Evolutionary conservation across 2,797 vertebrate species (phyloP).

Genomic region (Heteromormyrus szaboi): DNA sequence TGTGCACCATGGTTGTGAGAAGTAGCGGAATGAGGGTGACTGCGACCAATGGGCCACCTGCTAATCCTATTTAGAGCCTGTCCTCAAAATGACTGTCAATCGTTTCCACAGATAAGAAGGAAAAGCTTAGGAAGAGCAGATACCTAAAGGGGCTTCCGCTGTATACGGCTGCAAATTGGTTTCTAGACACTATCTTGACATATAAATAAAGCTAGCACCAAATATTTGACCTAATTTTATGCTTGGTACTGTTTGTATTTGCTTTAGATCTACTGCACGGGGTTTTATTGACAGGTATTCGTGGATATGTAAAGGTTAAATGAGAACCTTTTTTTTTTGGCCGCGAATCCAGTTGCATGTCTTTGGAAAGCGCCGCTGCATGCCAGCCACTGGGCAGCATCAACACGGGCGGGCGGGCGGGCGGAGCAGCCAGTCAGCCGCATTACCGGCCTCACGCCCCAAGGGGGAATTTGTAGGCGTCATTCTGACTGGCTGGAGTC

Average conservation of each 20-base stretch:
- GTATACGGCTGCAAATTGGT: neutral
- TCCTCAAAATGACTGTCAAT: slow-evolving; percentile 21
- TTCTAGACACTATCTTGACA: neutral
- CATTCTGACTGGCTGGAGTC: neutral
- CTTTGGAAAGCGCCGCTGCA: neutral
- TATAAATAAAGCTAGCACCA: neutral
- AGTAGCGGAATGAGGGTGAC: neutral
- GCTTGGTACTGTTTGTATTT: slow-evolving; percentile 7
- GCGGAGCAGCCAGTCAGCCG: neutral
- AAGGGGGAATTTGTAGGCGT: neutral
- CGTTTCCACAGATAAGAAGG: slow-evolving; percentile 17
- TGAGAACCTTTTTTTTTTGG: neutral
- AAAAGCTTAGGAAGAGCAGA: slow-evolving; percentile 11
- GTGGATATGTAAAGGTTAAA: neutral
- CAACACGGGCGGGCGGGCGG: neutral
- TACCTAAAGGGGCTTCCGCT: slow-evolving; percentile 3
- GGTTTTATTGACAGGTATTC: neutral
- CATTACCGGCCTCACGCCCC: neutral
- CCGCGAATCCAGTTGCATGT: neutral
- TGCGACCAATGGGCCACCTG: neutral
- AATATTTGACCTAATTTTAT: slow-evolving; percentile 3
- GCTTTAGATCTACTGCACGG: neutral
- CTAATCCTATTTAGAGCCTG: slow-evolving; percentile 17
- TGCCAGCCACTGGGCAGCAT: neutral
- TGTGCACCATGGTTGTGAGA: neutral